Evolutionary conservation across 2,888 invertebrate species (phyloP), one percentile per base, ranked within the genome.

Genomic region (Dromius quadrimaculatus): DNA sequence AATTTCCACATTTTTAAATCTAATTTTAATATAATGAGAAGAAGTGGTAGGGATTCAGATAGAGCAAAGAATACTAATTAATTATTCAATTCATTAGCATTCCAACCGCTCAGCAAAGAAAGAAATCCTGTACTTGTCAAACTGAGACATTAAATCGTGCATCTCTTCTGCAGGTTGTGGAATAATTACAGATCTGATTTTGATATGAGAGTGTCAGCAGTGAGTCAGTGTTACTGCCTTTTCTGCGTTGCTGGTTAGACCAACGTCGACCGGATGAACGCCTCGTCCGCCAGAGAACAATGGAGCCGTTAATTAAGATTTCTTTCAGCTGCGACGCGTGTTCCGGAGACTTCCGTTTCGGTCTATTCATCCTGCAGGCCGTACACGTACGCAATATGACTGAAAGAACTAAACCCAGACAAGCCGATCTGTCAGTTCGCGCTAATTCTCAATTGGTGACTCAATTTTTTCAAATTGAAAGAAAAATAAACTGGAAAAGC

Each of bases 301-400:
- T 89, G 86, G 88, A 85, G 86, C 87, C 88, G 88, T 89, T 90
- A 89, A 90, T 90, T 90, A 89, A 89, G 88, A 89, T 88, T 89
- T 89, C 89, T 89, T 89, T 89, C 86, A 85, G 85, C 85, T 84
- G 84, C 84, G 83, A 83, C 82, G 83, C 79, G 82, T 81, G 81
- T 15, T 17, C 41, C 38, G 41, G 23, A 43, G 43, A 36, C 36
- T 19, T 23, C 62, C 23, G 4, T 22, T 34, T 1, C 11, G 23
- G 15, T 63, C 13, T 23, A 36, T 28, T 64, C 64, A 63, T 63
- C 45, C 32, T 8, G 63, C 20, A 63, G 9, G n/a, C 63, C n/a
- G 19, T 5, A 34, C 64, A 64, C 64, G 64, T 64, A 47, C 64
- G 64, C 50, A 64, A 64, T 64, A 64, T 64, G 64, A 64, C 47